These are phyloP conservation scores for Psettodes erumei DNA, from an alignment of 2,113 vertebrate genomes.

Conservation along the genomic window DNA sequence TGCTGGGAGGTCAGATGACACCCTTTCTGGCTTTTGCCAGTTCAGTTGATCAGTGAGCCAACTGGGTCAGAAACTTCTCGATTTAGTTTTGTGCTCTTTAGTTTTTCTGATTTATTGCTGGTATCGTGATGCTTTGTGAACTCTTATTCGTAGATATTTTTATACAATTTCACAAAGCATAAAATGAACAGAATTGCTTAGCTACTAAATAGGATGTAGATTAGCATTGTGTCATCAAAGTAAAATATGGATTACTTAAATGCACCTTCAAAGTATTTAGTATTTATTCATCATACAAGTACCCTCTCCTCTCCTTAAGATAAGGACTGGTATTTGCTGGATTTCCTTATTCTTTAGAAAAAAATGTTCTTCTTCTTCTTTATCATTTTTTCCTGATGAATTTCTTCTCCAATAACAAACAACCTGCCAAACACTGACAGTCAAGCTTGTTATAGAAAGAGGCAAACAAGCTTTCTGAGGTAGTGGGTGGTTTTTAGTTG, in stretches of 20 bases:
- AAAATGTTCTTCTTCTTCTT: neutral
- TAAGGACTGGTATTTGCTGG: neutral
- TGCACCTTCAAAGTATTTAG: neutral
- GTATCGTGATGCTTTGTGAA: neutral
- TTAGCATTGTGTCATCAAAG: neutral
- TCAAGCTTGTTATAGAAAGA: conserved; percentile 29
- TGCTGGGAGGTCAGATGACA: neutral
- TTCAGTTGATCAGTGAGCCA: conserved; percentile 3
- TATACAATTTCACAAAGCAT: neutral
- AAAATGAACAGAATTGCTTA: neutral
- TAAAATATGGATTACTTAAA: neutral
- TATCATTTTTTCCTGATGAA: neutral
- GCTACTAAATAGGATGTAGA: neutral
- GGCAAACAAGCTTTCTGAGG: conserved; percentile 61
- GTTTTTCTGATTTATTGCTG: neutral
- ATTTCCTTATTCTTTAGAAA: neutral
- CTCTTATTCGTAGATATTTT: neutral
- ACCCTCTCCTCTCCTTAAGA: neutral
- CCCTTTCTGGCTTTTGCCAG: neutral
- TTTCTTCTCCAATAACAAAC: conserved; percentile 1
- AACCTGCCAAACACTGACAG: conserved; percentile 24
- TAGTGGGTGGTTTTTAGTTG: conserved; percentile 64
- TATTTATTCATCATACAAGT: neutral
- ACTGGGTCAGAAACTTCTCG: neutral
- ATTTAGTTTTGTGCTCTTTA: neutral